Conservation (phyloP, 1,140 invertebrate genomes). For the Venturia canescens region DNA sequence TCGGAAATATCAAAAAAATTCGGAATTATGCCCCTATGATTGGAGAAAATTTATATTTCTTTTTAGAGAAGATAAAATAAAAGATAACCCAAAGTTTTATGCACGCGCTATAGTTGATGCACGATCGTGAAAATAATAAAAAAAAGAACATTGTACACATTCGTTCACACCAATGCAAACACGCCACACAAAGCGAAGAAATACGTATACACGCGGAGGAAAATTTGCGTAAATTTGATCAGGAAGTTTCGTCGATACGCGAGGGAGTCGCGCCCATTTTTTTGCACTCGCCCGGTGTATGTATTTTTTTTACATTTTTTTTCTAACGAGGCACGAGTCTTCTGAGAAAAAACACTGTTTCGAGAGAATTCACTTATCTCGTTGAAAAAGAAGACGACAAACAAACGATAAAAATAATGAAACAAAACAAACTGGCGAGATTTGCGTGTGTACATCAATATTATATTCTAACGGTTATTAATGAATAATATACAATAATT, state of each 20-base stretch:
- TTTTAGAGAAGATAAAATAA: too few species aligned
- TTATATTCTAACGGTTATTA: slow-evolving; percentile 72
- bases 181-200: slow-evolving; percentile 24
- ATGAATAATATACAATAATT: slow-evolving; percentile 72
- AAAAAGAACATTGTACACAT: slow-evolving; percentile 44
- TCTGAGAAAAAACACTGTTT: background rate
- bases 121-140: slow-evolving; percentile 23
- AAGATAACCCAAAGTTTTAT: too few species aligned
- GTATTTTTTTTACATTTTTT: background rate
- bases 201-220: background rate
- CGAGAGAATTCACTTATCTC: too few species aligned
- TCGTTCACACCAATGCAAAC: slow-evolving; percentile 47
- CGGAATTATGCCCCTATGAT: too few species aligned
- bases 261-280: slow-evolving; percentile 33
- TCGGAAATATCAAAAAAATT: too few species aligned
- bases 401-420: too few species aligned
- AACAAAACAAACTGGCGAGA: slow-evolving; percentile 20
- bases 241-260: slow-evolving; percentile 15
- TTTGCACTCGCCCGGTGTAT: slow-evolving; percentile 40
- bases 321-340: background rate
- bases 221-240: slow-evolving; percentile 39
- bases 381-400: too few species aligned
- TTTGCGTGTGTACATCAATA: slow-evolving; percentile 56
- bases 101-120: too few species aligned
- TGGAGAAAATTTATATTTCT: too few species aligned